Conservation (phyloP, 2,888 invertebrate genomes). For the Crossocerus cetratus region DNA sequence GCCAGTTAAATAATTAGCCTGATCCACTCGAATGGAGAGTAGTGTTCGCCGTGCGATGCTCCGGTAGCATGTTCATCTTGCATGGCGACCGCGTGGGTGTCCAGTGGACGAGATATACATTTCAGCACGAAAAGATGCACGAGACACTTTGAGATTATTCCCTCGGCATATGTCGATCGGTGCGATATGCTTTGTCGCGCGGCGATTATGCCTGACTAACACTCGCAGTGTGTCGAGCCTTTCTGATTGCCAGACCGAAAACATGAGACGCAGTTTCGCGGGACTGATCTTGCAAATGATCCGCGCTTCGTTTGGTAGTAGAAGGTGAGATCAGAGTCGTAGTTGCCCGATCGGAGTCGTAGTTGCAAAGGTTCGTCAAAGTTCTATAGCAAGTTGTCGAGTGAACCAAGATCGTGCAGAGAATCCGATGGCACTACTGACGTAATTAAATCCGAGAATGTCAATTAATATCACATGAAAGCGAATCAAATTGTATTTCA, state of each 20-base stretch:
- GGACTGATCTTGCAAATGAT: no score
- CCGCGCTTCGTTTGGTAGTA: no score
- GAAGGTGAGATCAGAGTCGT: no score
- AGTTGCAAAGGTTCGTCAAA: no score
- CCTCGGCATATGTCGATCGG: conserved; percentile 13
- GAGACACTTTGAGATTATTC: conserved; percentile 8
- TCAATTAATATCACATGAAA: no score
- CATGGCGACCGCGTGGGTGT: conserved; percentile 35
- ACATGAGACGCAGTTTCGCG: no score
- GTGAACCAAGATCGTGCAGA: no score
- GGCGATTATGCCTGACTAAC: conserved; percentile 1
- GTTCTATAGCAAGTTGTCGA: no score
- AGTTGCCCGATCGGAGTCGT: no score
- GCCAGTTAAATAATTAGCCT: conserved; percentile 66
- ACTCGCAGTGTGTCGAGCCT: conserved; percentile 9
- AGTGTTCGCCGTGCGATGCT: conserved; percentile 21
- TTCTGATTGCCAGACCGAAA: conserved; percentile 3
- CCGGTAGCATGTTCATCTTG: neutral
- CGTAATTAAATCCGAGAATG: no score
- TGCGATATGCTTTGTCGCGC: conserved; percentile 20
- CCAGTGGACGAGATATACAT: conserved; percentile 43
- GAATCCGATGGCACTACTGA: no score
- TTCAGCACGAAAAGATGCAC: conserved; percentile 27
- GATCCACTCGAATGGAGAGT: conserved; percentile 39
- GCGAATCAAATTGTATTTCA: no score